Conservation (phyloP, 2,113 vertebrate species). For the Mirza zaza region DNA sequence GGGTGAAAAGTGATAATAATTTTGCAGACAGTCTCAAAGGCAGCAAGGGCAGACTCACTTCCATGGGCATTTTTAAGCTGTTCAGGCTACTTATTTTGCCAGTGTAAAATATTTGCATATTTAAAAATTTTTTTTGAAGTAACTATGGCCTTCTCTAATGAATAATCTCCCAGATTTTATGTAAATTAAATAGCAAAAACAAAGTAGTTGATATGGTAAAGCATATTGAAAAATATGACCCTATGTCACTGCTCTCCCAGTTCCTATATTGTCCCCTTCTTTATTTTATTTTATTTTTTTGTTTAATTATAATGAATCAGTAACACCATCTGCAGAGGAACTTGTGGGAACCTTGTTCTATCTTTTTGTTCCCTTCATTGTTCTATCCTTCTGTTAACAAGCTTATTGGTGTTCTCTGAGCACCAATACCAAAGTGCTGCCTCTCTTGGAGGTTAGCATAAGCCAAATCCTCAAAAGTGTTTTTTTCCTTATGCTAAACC, state of each 20-base stretch:
- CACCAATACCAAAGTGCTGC: too few species aligned
- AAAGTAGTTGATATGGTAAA: background rate
- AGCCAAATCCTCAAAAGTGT: too few species aligned
- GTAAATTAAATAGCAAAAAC: background rate
- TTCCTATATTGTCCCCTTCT: background rate
- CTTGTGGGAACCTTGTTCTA: background rate
- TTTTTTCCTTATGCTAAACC: too few species aligned
- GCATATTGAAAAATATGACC: background rate
- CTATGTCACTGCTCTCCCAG: background rate
- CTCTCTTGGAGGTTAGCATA: too few species aligned
- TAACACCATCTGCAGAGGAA: background rate
- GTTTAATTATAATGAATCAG: background rate
- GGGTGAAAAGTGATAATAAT: background rate
- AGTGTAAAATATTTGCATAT: background rate
- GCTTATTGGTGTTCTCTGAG: too few species aligned
- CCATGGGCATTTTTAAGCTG: background rate
- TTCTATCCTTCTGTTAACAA: too few species aligned
- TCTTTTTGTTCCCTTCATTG: too few species aligned
- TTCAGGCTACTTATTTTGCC: background rate
- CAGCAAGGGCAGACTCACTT: background rate
- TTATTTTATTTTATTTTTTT: background rate
- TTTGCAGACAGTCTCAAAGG: background rate
- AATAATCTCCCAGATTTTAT: background rate
- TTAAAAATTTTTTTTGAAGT: background rate
- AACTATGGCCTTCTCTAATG: background rate